A percentile compares a stretch with the other conserved stretches of the same genome.
Conservation (phyloP, 2,888 invertebrate species). For the Carterocephalus palaemon region DNA sequence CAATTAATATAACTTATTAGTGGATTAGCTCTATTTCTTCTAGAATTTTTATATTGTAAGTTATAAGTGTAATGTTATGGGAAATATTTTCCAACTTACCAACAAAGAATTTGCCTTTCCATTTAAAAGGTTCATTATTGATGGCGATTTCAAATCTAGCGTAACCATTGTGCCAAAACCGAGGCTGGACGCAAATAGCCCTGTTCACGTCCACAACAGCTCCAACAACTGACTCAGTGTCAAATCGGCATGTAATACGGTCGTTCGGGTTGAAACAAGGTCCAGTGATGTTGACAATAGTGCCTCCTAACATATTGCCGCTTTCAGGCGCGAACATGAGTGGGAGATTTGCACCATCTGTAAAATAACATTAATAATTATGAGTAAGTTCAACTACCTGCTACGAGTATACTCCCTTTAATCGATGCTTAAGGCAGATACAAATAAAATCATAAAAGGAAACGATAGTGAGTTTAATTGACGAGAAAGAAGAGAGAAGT, state of each 20-base stretch:
- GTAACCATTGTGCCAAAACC: slow-evolving; percentile 91
- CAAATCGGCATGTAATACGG: slow-evolving; percentile 90
- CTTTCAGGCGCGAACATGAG: slow-evolving; percentile 95
- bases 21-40: not conserved
- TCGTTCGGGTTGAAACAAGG: slow-evolving; percentile 91
- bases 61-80: slow-evolving; percentile 6
- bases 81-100: no score
- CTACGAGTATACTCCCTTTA: no score
- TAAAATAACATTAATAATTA: slow-evolving; percentile 24
- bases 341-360: slow-evolving; percentile 89
- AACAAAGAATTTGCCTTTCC: slow-evolving; percentile 94
- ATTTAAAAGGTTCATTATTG: slow-evolving; percentile 89
- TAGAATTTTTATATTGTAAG: not conserved
- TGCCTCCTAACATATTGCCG: slow-evolving; percentile 98
- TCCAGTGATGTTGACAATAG: slow-evolving; percentile 96
- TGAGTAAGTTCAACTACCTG: no score
- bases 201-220: slow-evolving; percentile 88
- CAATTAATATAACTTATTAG: not conserved
- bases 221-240: slow-evolving; percentile 87
- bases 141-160: slow-evolving; percentile 91
- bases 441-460: no score
- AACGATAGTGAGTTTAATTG: no score
- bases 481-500: no score
- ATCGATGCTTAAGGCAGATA: no score
- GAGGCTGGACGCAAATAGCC: slow-evolving; percentile 93